Evolutionary conservation across 2,113 vertebrate species (phyloP), one percentile per base, ranked within the genome.

Genomic region (Cavia porcellus): DNA sequence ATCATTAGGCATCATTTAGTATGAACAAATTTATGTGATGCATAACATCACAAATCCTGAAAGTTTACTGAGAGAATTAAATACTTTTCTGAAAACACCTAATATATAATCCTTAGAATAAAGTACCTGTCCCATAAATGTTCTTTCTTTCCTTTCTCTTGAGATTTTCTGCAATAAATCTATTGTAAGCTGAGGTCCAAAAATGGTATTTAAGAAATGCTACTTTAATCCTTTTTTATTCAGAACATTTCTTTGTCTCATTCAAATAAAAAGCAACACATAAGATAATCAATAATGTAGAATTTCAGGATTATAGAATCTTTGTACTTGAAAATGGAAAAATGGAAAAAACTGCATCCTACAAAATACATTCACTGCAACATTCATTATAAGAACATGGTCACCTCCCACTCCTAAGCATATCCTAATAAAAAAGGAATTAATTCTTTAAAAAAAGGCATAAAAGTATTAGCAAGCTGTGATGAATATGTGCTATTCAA

Each of bases 221-320:
- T 95, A 64, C 25, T 66, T 42, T 92, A 89, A 94, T 90, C 61
- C 55, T 86, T 66, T 88, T 87, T 89, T 19, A 95, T 79, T 95
- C 50, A 75, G 66, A 92, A 68, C 70, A 88, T 93, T 95, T 89
- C 32, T 94, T 68, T 87, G 57, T 90, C 55, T 92, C 68, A 93
- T 30, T 79, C 79, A 92, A 98, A 97, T 91, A 64, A 96, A 97
- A 92, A 90, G 52, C 32, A 95, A 66, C 59, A 87, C 9, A 92
- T 15, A 82, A 80, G 9, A 66, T 14, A 95, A n/a, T 79, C 77
- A 90, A 86, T 4, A 90, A 88, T 59, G 85, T 0, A 88, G 47
- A 61, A 93, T 93, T 92, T 92, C 42, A 93, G 38, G 30, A 94
- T 92, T 62, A 79, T 0, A 50, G 66, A 57, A 93, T 68, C 52